Percentiles rank a stretch among this genome's conserved stretches.
Evolutionary conservation across 2,888 invertebrate species (phyloP).

Genomic region (Drosophila lutescens): DNA sequence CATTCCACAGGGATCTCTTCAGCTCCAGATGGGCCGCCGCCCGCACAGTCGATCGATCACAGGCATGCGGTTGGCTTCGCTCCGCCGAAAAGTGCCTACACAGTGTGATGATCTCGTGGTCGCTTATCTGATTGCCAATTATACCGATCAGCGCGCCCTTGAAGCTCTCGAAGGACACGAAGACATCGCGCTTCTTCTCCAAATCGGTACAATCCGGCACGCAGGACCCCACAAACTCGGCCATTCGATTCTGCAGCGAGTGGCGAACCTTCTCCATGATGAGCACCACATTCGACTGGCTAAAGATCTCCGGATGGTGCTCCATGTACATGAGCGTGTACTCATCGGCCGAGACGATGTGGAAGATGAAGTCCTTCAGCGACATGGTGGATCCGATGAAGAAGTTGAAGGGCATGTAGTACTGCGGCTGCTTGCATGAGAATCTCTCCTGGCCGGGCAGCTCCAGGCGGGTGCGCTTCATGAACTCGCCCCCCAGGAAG

Average conservation of each 20-base stretch:
- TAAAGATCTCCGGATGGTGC: constrained; percentile 89
- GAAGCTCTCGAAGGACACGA: constrained; percentile 79
- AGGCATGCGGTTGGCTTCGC: constrained; percentile 84
- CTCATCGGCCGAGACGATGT: constrained; percentile 92
- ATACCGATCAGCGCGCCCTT: constrained; percentile 88
- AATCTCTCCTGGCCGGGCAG: constrained; percentile 90
- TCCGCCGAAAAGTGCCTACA: constrained; percentile 89
- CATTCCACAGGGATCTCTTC: constrained; percentile 89
- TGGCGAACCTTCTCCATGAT: constrained; percentile 91
- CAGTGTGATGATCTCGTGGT: constrained; percentile 92
- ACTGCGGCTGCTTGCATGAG: constrained; percentile 89
- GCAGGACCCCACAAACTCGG: constrained; percentile 90
- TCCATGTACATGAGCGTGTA: constrained; percentile 96
- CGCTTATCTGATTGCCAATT: constrained; percentile 89
- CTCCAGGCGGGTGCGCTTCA: constrained; percentile 88
- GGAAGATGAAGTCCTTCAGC: constrained; percentile 91
- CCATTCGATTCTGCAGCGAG: constrained; percentile 88
- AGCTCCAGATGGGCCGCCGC: constrained; percentile 89
- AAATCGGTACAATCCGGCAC: constrained; percentile 82
- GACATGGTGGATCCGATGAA: constrained; percentile 92
- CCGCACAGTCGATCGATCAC: constrained; percentile 85
- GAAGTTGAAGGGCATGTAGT: constrained; percentile 92
- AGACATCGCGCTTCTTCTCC: constrained; percentile 52
- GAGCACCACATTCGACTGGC: constrained; percentile 89
- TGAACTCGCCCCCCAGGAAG: constrained; percentile 87